A percentile compares a stretch with the other conserved stretches of the same genome.
These are phyloP conservation scores for Eilema depressum DNA, from an alignment of 2,888 invertebrate genomes.

Conservation along the genomic window DNA sequence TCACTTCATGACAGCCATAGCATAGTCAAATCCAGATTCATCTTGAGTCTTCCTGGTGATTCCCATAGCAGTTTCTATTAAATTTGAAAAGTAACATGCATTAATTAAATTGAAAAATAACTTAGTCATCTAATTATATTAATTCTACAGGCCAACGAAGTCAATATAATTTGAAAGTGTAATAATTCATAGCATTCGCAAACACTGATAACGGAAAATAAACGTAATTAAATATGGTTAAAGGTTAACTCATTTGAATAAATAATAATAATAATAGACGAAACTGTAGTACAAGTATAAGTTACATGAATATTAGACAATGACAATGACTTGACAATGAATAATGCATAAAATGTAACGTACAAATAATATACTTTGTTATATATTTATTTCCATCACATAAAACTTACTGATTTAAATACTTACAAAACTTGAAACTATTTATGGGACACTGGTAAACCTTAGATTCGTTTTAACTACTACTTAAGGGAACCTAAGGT, in stretches of 20 bases:
- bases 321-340: background rate
- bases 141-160: background rate
- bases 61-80: conserved; percentile 93
- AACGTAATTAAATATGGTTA: background rate
- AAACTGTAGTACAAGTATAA: background rate
- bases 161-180: conserved; percentile 3
- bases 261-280: background rate
- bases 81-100: background rate
- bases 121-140: background rate
- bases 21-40: conserved; percentile 92
- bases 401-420: background rate
- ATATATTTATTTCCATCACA: background rate
- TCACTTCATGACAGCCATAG: conserved; percentile 93
- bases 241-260: conserved; percentile 14
- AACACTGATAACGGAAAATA: background rate
- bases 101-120: background rate
- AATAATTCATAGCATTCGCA: background rate
- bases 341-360: background rate
- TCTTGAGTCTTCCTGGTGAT: conserved; percentile 91
- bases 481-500: too few relatives aligned
- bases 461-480: too few relatives aligned
- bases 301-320: background rate
- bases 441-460: too few relatives aligned
- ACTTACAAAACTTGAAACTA: too few relatives aligned
- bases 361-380: background rate